phyloP scores from a whole-genome alignment of 2,888 invertebrate species.

The Thereva nobilitata region DNA sequence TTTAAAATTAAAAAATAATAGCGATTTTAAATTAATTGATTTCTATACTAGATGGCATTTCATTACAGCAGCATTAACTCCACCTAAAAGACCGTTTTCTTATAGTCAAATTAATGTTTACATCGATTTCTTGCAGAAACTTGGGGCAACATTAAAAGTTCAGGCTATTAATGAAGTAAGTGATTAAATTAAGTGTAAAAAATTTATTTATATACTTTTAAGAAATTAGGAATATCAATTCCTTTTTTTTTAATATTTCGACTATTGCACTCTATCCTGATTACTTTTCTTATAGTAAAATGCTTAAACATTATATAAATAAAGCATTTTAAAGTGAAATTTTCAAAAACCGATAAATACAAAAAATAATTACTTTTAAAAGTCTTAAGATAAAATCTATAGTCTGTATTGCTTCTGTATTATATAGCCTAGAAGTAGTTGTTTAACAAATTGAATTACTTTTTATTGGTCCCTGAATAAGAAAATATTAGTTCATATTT shows the following conservation, averaged over 20 bases:
- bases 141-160: slow-evolving; percentile 63
- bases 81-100: slow-evolving; percentile 63
- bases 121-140: slow-evolving; percentile 63
- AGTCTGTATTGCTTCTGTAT: no score
- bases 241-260: background rate
- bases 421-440: no score
- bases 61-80: slow-evolving; percentile 59
- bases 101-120: slow-evolving; percentile 65
- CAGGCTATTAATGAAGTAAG: slow-evolving; percentile 63
- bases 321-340: background rate
- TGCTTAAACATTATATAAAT: no score
- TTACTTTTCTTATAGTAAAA: no score
- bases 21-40: slow-evolving; percentile 11
- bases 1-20: background rate
- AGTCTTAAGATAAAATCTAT: no score
- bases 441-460: no score
- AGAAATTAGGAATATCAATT: background rate
- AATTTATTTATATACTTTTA: slow-evolving; percentile 8
- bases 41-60: slow-evolving; percentile 62
- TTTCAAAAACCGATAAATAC: slow-evolving; percentile 15
- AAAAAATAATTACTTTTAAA: background rate
- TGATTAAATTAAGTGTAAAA: no score
- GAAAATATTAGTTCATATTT: no score
- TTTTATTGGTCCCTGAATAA: no score
- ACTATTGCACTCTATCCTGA: no score